These are phyloP conservation scores for Chascanopsetta lugubris DNA, from an alignment of 2,113 vertebrate genomes.

Conservation along the genomic window DNA sequence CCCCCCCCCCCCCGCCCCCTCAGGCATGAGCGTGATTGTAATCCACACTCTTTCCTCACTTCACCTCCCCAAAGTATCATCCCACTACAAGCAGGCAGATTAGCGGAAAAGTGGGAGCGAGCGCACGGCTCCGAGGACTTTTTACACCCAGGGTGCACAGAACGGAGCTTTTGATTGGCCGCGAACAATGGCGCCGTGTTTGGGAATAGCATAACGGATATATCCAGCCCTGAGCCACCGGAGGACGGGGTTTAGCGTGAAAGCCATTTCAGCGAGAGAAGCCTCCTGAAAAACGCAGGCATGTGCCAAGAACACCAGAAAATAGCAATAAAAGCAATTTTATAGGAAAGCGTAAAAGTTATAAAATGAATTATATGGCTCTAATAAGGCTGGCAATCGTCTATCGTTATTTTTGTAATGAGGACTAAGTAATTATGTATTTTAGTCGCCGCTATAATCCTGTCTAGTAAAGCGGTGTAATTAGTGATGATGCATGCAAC, in stretches of 20 bases:
- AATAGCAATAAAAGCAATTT: constrained; percentile 61
- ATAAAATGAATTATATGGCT: constrained; percentile 57
- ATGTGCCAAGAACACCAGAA: constrained; percentile 53
- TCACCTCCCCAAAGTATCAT: constrained; percentile 26
- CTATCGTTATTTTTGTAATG: constrained; percentile 61
- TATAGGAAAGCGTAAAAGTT: constrained; percentile 51
- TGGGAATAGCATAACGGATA: constrained; percentile 37
- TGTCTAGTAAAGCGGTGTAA: constrained; percentile 69
- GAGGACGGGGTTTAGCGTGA: constrained; percentile 32
- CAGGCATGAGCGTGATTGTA: constrained; percentile 26
- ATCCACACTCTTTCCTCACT: constrained; percentile 42
- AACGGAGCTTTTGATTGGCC: constrained; percentile 46
- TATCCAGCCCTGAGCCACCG: constrained; percentile 20
- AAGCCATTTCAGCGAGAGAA: constrained; percentile 38
- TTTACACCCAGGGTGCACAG: constrained; percentile 28
- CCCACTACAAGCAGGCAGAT: constrained; percentile 46
- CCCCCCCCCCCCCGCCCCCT: too few species aligned
- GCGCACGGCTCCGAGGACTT: constrained; percentile 46
- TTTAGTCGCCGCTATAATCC: constrained; percentile 58
- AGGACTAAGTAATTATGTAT: constrained; percentile 66
- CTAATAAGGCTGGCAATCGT: constrained; percentile 58
- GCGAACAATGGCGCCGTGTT: constrained; percentile 41
- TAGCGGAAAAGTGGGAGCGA: constrained; percentile 44
- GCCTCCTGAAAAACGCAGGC: constrained; percentile 40
- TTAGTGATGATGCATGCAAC: constrained; percentile 69